Base-by-base conservation (phyloP, 2,888 invertebrate genomes). In the Xanthorhoe spadicearia region DNA sequence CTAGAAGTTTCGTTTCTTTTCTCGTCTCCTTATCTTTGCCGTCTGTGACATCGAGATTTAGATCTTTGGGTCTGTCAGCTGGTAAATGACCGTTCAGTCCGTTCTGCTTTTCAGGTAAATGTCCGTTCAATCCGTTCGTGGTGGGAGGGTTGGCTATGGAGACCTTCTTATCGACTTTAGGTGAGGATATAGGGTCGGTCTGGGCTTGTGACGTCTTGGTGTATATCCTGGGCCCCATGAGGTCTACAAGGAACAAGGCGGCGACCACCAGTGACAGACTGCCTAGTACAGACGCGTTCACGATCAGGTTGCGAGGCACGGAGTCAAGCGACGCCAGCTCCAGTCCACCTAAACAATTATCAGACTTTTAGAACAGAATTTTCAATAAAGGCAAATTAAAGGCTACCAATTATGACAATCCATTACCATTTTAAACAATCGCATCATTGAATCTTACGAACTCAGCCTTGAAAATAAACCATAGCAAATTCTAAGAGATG, bases 251-350 rank as follows among this genome's bases (percentile, higher is more conserved):
- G 86, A 96, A 96, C 0, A 96, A 86, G 0, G 95, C 94, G 0
- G 95, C 96, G 1, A 95, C 96, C 1, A 95, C 75, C 19, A 96
- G 87, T 1, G 96, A 95, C 13, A 96, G 85, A 1, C 94, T 92
- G 2, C 96, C 96, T 17, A 96, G 92, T 13, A 96, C 94, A 0
- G 96, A 95, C 0, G 96, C 96, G 83, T 96, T 96, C 77, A 95
- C 96, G 28, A 96, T 87, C 74, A 96, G 86, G 64, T 95, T 94
- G 10, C 91, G 88, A 0, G 96, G 96, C 2, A 96, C 94, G 15
- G 95, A 95, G 78, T 96, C 96, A 77, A 96, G 87, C 3, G 96
- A 95, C 2, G 96, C 95, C 66, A 96, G 91, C 68, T 95, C 95
- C 75, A 96, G 88, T 73, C 95, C 95, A 77, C 96, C 95, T 95